phyloP scores from a whole-genome alignment of 1,140 invertebrate species.

The Drosophila sechellia region DNA sequence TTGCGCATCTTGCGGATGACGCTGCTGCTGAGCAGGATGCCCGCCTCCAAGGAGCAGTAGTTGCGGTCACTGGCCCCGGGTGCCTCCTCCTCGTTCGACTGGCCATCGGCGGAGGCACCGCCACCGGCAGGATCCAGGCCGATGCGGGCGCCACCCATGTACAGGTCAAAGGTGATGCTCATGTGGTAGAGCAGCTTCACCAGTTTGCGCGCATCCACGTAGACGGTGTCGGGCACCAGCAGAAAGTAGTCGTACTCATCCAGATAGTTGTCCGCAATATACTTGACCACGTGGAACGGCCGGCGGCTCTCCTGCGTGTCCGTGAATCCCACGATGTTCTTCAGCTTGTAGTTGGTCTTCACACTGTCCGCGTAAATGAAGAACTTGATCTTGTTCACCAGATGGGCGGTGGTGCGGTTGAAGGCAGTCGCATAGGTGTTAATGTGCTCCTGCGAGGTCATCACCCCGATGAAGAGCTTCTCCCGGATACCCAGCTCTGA shows the following conservation, averaged over 20 bases:
- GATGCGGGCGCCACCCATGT: conserved; percentile 87
- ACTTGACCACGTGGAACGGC: conserved; percentile 94
- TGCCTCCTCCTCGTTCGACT: conserved; percentile 3
- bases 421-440: conserved; percentile 89
- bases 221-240: conserved; percentile 92
- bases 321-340: conserved; percentile 92
- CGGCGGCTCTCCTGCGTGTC: conserved; percentile 90
- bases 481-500: conserved; percentile 96
- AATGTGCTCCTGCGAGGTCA: conserved; percentile 90
- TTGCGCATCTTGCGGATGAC: conserved; percentile 89
- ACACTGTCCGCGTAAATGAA: conserved; percentile 89
- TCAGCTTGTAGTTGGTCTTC: conserved; percentile 88
- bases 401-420: conserved; percentile 91
- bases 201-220: conserved; percentile 90
- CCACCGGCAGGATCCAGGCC: conserved; percentile 9
- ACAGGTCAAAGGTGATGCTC: conserved; percentile 92
- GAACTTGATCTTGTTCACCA: conserved; percentile 92
- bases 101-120: not conserved
- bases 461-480: conserved; percentile 93
- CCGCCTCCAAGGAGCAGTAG: conserved; percentile 87
- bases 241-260: conserved; percentile 96
- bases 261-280: conserved; percentile 94
- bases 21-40: conserved; percentile 91
- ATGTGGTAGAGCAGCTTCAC: conserved; percentile 89
- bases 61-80: conserved; percentile 69